Evolutionary conservation across 2,797 vertebrate species (phyloP).

Genomic region (Discoglossus pictus): DNA sequence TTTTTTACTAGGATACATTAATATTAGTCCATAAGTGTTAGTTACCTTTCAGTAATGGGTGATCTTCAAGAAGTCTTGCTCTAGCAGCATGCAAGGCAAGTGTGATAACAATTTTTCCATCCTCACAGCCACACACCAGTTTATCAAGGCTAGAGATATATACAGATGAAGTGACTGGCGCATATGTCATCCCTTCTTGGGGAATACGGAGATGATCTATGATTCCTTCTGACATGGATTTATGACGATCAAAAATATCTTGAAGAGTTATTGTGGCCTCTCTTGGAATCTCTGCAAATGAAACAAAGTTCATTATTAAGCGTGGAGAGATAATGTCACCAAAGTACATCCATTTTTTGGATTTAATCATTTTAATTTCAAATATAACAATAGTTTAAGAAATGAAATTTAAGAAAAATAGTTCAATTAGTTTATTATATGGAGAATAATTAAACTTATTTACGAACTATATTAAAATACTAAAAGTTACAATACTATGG

Average conservation of each 20-base stretch:
- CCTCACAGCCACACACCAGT: slow-evolving; percentile 73
- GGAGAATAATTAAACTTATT: no score
- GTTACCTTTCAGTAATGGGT: slow-evolving; percentile 64
- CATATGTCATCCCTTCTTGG: slow-evolving; percentile 45
- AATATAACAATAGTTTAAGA: no score
- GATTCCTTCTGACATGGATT: slow-evolving; percentile 60
- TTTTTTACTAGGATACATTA: no score
- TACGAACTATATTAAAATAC: no score
- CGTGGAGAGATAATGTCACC: no score
- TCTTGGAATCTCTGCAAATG: slow-evolving; percentile 66
- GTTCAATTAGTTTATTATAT: no score
- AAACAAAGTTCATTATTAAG: no score
- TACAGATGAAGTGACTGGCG: slow-evolving; percentile 63
- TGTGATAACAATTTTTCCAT: slow-evolving; percentile 68
- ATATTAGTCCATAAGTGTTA: no score
- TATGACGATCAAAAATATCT: slow-evolving; percentile 67
- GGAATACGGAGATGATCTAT: slow-evolving; percentile 57
- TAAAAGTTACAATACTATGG: no score
- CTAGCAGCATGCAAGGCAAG: slow-evolving; percentile 66
- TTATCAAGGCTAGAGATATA: slow-evolving; percentile 69
- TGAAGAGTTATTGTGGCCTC: slow-evolving; percentile 66
- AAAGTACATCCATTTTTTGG: no score
- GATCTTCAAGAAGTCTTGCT: slow-evolving; percentile 65
- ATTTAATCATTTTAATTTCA: no score
- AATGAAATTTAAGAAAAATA: no score